Percentiles rank a stretch among this genome's conserved stretches.
These are phyloP conservation scores for Heterochromis multidens DNA, from an alignment of 2,113 vertebrate species.

Conservation along the genomic window DNA sequence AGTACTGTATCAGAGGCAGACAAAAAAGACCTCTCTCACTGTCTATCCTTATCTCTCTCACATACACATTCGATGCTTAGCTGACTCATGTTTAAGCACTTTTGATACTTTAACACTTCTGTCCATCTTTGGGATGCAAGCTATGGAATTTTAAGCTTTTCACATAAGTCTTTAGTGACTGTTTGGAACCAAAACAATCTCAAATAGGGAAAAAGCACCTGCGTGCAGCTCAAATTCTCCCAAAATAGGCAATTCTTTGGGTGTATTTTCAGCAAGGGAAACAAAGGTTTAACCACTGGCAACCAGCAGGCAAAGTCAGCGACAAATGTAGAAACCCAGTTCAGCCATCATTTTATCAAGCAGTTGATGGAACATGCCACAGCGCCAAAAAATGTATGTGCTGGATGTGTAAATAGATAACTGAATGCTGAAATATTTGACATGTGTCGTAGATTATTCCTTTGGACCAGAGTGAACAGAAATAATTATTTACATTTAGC, in stretches of 20 bases:
- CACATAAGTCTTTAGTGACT: too few species aligned
- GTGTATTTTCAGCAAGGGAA: background rate
- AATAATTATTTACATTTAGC: background rate
- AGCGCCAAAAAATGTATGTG: background rate
- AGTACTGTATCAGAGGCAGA: background rate
- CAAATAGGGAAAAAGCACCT: background rate
- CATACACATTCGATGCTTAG: background rate
- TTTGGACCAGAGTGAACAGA: too few species aligned
- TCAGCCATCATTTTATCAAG: background rate
- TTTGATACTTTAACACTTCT: background rate
- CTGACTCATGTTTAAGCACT: background rate
- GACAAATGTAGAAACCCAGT: background rate
- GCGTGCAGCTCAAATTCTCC: background rate
- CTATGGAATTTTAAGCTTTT: background rate
- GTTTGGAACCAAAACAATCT: background rate
- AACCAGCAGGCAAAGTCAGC: background rate
- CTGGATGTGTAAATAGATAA: background rate
- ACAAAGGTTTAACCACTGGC: background rate
- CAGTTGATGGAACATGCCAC: background rate
- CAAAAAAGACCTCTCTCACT: background rate
- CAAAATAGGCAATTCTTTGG: background rate
- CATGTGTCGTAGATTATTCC: background rate
- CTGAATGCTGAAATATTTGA: background rate
- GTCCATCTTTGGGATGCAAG: background rate
- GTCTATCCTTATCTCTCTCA: background rate